Conservation (phyloP, 2,888 invertebrate genomes). For the Bimastos eiseni region DNA sequence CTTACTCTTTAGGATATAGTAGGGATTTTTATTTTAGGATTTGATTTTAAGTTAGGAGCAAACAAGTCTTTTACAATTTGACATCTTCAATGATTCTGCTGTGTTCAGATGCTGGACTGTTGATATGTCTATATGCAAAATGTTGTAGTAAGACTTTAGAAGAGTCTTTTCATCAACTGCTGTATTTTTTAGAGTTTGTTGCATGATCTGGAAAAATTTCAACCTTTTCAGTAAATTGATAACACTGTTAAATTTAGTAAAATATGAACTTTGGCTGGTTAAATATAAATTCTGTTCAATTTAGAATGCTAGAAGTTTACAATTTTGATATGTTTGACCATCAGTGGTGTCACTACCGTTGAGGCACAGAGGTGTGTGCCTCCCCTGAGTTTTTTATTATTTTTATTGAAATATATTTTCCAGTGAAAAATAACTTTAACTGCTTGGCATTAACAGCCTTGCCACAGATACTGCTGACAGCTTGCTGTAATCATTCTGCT, state of each 20-base stretch:
- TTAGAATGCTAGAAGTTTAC: not conserved
- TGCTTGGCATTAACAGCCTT: too few species aligned
- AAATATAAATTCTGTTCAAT: conserved; percentile 3
- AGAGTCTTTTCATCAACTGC: not conserved
- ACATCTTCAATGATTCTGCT: not conserved
- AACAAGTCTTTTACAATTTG: not conserved
- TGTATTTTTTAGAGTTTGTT: not conserved
- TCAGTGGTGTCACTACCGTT: too few species aligned
- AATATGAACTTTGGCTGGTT: not conserved
- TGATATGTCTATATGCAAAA: not conserved
- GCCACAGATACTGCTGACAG: too few species aligned
- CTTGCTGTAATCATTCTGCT: too few species aligned
- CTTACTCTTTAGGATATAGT: not conserved
- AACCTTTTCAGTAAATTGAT: not conserved
- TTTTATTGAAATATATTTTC: too few species aligned
- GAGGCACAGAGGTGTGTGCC: too few species aligned
- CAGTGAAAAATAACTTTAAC: too few species aligned
- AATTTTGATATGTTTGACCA: not conserved
- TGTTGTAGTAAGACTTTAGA: not conserved
- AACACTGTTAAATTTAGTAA: not conserved
- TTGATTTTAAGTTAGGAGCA: not conserved
- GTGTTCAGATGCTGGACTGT: not conserved
- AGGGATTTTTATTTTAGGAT: not conserved
- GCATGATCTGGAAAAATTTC: not conserved
- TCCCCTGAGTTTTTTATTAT: too few species aligned